Conservation (phyloP, 2,797 vertebrate genomes). For the Microctenopoma stevenorrisi region DNA sequence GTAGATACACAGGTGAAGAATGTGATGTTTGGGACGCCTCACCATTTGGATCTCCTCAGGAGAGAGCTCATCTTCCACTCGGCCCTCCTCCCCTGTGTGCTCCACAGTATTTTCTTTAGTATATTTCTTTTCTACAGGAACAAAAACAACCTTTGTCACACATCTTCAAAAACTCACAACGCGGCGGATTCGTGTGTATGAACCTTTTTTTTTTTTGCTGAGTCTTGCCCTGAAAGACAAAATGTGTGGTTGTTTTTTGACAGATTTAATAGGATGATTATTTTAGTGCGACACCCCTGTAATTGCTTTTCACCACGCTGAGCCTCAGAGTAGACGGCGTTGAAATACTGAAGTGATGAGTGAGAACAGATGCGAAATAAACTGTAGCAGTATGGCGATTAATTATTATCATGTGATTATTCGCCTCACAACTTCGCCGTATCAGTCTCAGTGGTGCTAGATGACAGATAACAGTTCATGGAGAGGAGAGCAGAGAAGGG, state of each 20-base stretch:
- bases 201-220: too few relatives aligned
- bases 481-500: neutral
- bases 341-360: neutral
- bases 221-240: neutral
- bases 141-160: neutral
- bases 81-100: conserved; percentile 86
- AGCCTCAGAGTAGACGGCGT: neutral
- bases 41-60: conserved; percentile 99
- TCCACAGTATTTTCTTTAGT: conserved; percentile 83
- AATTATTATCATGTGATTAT: neutral
- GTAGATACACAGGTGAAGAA: conserved; percentile 10
- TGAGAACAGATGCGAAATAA: neutral
- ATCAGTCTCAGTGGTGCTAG: neutral
- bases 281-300: neutral
- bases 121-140: conserved; percentile 78
- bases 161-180: neutral
- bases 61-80: conserved; percentile 93
- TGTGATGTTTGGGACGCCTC: conserved; percentile 33
- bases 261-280: neutral
- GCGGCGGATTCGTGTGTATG: too few relatives aligned
- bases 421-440: neutral
- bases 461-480: neutral
- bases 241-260: neutral
- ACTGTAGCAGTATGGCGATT: neutral
- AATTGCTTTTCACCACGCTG: conserved; percentile 2